A percentile compares a stretch with the other conserved stretches of the same genome.
phyloP scores from a whole-genome alignment of 1,140 invertebrate genomes.

The Pseudomyrmex sp. region DNA sequence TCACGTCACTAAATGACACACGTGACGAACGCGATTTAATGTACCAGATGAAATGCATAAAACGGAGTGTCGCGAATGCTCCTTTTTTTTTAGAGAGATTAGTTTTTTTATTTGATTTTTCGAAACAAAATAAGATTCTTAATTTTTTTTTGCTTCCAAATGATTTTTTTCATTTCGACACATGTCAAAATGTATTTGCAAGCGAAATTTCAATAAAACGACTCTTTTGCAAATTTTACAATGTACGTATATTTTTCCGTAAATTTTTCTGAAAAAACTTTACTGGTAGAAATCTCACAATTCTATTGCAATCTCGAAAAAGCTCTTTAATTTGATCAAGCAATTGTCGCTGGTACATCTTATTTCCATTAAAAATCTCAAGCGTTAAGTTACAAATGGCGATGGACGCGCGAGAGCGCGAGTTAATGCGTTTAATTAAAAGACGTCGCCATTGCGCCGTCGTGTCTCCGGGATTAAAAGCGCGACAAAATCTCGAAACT shows the following conservation, averaged over 20 bases:
- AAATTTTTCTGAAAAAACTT: too few relatives aligned
- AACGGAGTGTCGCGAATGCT: not conserved
- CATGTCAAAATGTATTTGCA: too few relatives aligned
- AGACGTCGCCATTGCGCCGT: not conserved
- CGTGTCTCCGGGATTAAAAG: not conserved
- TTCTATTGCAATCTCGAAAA: not conserved
- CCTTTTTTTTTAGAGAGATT: not conserved
- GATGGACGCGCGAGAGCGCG: not conserved
- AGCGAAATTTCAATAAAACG: too few relatives aligned
- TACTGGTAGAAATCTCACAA: not conserved
- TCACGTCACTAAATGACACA: not conserved
- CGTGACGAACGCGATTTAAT: not conserved
- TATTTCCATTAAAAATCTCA: not conserved
- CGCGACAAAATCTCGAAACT: not conserved
- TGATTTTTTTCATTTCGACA: too few relatives aligned
- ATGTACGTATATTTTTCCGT: too few relatives aligned
- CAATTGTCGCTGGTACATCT: not conserved
- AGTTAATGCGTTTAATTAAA: conserved; percentile 15
- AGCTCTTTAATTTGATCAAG: not conserved
- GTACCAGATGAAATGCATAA: conserved; percentile 6
- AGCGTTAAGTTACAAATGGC: too few relatives aligned
- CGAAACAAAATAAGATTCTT: not conserved
- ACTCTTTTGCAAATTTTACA: too few relatives aligned
- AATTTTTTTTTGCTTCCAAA: too few relatives aligned
- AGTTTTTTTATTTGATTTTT: not conserved